phyloP scores from a whole-genome alignment of 2,888 invertebrate species.

The Meteorus colon region DNA sequence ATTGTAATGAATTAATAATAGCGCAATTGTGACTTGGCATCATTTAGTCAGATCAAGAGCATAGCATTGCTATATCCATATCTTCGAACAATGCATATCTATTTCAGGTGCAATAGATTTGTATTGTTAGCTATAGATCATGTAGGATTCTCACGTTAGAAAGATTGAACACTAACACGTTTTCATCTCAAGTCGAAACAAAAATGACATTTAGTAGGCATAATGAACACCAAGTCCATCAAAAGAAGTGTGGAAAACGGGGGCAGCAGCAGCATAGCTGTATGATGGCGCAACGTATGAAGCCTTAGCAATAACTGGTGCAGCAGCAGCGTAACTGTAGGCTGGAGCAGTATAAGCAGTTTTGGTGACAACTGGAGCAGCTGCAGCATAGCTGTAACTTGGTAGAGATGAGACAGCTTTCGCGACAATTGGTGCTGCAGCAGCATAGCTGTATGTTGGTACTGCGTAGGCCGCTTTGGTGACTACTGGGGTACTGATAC shows the following conservation, averaged over 20 bases:
- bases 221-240: slow-evolving; percentile 60
- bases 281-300: slow-evolving; percentile 47
- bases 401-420: slow-evolving; percentile 51
- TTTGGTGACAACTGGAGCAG: slow-evolving; percentile 49
- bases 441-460: slow-evolving; percentile 33
- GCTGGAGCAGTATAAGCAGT: slow-evolving; percentile 48
- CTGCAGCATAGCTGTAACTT: slow-evolving; percentile 48
- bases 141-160: no score
- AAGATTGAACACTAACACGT: no score
- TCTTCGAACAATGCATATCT: no score
- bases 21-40: no score
- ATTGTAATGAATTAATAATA: no score
- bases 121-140: no score
- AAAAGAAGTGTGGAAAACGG: slow-evolving; percentile 58
- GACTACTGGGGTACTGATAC: slow-evolving; percentile 35
- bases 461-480: slow-evolving; percentile 41
- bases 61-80: no score
- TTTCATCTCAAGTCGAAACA: no score
- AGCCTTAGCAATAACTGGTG: slow-evolving; percentile 49
- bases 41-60: no score
- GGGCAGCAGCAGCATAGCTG: slow-evolving; percentile 47
- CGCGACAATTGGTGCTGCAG: slow-evolving; percentile 49
- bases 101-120: no score
- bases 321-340: slow-evolving; percentile 43
- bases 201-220: slow-evolving; percentile 58